Percentiles rank a stretch among this genome's conserved stretches.
These are phyloP conservation scores for Cryptotis parvus DNA, from an alignment of 2,113 vertebrate species.

Conservation along the genomic window DNA sequence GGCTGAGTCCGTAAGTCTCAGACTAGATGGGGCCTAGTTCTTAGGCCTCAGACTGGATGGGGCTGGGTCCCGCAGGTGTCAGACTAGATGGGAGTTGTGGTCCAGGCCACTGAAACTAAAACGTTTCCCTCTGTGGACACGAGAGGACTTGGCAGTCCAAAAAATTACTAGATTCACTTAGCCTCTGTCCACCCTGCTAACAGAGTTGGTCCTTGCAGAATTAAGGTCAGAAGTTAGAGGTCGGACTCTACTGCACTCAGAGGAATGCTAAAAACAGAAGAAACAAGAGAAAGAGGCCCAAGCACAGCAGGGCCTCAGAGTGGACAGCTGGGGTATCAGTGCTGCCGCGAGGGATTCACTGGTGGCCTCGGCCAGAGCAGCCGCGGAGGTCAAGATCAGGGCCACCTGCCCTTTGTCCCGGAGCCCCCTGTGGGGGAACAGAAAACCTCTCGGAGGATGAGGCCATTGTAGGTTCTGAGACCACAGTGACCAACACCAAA, in stretches of 20 bases:
- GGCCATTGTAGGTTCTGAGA: too few relatives aligned
- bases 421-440: too few relatives aligned
- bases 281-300: neutral
- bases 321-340: too few relatives aligned
- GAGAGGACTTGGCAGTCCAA: neutral
- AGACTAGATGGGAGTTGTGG: neutral
- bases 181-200: neutral
- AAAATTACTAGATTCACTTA: slow-evolving; percentile 2
- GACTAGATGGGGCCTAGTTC: too few relatives aligned
- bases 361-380: neutral
- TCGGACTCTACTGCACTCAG: neutral
- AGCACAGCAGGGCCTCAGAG: neutral
- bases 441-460: too few relatives aligned
- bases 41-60: too few relatives aligned
- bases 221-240: neutral
- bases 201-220: neutral
- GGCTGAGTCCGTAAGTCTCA: too few relatives aligned
- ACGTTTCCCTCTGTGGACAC: neutral
- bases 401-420: too few relatives aligned
- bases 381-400: too few relatives aligned
- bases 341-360: neutral
- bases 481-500: too few relatives aligned
- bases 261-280: neutral
- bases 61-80: neutral
- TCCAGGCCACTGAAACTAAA: neutral